A percentile compares a stretch with the other conserved stretches of the same genome.
Evolutionary conservation across 64 coral and sea anemone genomes (phyloP).

Genomic region (Actinia tenebrosa): DNA sequence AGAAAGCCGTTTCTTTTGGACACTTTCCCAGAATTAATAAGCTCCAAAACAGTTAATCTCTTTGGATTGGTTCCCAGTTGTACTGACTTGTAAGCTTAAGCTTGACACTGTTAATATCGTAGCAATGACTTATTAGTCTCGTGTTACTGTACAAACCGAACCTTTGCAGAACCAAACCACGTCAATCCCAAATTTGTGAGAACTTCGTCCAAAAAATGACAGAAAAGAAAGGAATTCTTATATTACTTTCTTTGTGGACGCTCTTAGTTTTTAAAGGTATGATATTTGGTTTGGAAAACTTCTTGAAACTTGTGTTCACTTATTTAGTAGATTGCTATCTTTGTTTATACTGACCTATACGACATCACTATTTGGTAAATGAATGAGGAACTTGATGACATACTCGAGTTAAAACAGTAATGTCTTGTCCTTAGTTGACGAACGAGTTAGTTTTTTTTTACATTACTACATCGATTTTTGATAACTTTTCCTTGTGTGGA

Average conservation of each 20-base stretch:
- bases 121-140: neutral
- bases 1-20: constrained; percentile 7
- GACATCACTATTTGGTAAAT: too few relatives aligned
- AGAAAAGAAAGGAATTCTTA: neutral
- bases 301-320: neutral
- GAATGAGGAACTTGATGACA: too few relatives aligned
- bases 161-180: neutral
- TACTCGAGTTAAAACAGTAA: too few relatives aligned
- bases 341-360: neutral
- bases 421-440: too few relatives aligned
- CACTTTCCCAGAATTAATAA: neutral
- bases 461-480: too few relatives aligned
- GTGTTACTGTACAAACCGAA: neutral
- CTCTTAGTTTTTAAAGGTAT: neutral
- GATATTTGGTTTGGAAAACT: neutral
- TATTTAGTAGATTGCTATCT: neutral
- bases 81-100: neutral
- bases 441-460: too few relatives aligned
- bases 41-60: neutral
- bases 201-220: neutral
- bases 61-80: neutral
- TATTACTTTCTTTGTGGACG: neutral
- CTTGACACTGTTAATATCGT: neutral
- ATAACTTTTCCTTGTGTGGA: too few relatives aligned
- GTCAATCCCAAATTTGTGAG: neutral